Base-by-base conservation (phyloP, 2,888 invertebrate genomes). In the Gordius sp. region DNA sequence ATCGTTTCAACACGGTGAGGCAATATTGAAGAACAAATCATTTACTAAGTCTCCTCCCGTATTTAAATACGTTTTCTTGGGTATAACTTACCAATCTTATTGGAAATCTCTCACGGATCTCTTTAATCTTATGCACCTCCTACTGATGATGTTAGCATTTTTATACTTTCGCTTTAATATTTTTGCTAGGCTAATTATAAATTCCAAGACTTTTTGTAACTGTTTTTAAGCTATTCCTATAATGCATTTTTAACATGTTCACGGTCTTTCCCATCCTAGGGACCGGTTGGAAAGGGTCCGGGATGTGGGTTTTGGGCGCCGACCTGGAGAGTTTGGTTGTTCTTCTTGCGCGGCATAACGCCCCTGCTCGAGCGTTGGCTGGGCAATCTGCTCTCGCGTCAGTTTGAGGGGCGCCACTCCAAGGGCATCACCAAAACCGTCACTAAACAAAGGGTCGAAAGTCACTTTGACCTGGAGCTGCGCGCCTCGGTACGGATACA, bases 341-440 rank as follows among this genome's bases (percentile, higher is more conserved):
- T 99, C 76, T 99, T 99, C 71, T 84, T 99, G 83, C 76, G 97
- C 58, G 97, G 97, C 20, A 89, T 99, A 63, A 99, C 97, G 0
- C 97, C 97, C 0, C 73, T 99, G 41, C 72, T 99, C 57, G 97
- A 99, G 69, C 75, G 97, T 55, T 99, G 97, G 97, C 75, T 99
- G n/a, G 97, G 97, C 18, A 99, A 99, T 73, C 73, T 99, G 64
- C 74, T 99, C 52, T 93, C 93, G 0, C 77, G 97, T 63, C 97
- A 99, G 73, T 99, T 99, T 67, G 97, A 99, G 70, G 97, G 97
- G 57, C 77, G 97, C 63, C 97, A 99, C 71, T 91, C 91, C 0
- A 99, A 99, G 71, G 97, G 93, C 62, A 93, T 99, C 1, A 97
- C 97, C 1, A 99, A 99, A 71, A 99, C 97, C 0, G 97, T 99